A percentile compares a stretch with the other conserved stretches of the same genome.
These are phyloP conservation scores for Eulemur mongoz DNA, from an alignment of 2,797 vertebrate species.

Conservation along the genomic window DNA sequence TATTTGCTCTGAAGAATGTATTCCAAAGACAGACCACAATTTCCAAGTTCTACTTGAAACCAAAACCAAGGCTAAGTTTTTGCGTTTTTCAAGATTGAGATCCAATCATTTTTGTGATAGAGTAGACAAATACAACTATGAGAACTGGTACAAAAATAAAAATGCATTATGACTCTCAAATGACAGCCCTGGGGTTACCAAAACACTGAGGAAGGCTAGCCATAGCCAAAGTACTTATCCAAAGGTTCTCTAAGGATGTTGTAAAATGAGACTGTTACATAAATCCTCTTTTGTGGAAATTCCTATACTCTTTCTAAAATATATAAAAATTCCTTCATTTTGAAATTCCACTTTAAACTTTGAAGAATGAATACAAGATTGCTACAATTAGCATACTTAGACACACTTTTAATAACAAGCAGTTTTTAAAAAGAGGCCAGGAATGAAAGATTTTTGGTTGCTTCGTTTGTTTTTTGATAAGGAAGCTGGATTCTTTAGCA, in stretches of 20 bases:
- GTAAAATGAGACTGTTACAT: neutral
- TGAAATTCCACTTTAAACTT: neutral
- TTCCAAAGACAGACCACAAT: neutral
- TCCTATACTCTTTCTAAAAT: neutral
- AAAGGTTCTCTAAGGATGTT: neutral
- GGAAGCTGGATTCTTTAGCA: neutral
- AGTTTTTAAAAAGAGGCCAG: neutral
- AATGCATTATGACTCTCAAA: constrained; percentile 15
- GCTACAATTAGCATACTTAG: neutral
- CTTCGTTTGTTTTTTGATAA: neutral
- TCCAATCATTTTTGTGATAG: constrained; percentile 19
- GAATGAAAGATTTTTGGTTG: neutral
- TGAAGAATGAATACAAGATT: neutral
- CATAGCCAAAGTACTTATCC: neutral
- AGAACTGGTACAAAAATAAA: constrained; percentile 36
- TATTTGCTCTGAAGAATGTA: neutral
- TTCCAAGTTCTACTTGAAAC: neutral
- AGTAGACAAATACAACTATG: constrained; percentile 28
- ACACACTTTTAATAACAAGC: neutral
- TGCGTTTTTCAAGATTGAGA: neutral
- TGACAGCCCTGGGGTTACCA: neutral
- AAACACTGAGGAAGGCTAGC: neutral
- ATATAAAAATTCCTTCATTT: neutral
- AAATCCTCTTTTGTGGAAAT: neutral
- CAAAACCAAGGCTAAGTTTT: neutral